Conservation (phyloP, 2,113 vertebrate genomes). For the Gopherus evgoodei region DNA sequence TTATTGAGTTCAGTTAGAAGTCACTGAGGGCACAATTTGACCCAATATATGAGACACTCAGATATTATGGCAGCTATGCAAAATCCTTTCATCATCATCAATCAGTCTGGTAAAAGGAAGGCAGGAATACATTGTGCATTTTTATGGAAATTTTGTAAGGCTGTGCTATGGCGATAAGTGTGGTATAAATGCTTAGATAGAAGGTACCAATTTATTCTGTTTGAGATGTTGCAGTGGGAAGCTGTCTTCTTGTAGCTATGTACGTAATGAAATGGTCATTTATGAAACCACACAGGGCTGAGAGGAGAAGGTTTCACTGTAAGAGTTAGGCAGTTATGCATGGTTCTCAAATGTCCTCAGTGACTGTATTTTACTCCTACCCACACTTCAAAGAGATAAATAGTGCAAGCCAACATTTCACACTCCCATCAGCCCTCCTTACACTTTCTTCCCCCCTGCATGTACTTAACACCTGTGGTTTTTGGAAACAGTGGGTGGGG, state of each 20-base stretch:
- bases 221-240: neutral
- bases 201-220: neutral
- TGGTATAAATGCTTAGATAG: neutral
- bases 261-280: neutral
- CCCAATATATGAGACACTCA: neutral
- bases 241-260: neutral
- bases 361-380: neutral
- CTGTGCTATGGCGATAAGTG: neutral
- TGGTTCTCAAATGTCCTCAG: neutral
- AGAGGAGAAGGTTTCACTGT: neutral
- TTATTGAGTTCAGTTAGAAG: neutral
- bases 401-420: neutral
- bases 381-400: neutral
- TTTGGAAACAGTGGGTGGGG: neutral
- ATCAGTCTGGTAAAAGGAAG: neutral
- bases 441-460: neutral
- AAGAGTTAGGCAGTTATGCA: neutral
- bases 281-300: neutral
- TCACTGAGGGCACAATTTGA: neutral
- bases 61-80: neutral
- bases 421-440: neutral
- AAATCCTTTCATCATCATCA: neutral
- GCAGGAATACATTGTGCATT: neutral
- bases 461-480: neutral
- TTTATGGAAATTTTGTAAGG: neutral